Conservation (phyloP, 2,888 invertebrate genomes). For the Carcina quercana region DNA sequence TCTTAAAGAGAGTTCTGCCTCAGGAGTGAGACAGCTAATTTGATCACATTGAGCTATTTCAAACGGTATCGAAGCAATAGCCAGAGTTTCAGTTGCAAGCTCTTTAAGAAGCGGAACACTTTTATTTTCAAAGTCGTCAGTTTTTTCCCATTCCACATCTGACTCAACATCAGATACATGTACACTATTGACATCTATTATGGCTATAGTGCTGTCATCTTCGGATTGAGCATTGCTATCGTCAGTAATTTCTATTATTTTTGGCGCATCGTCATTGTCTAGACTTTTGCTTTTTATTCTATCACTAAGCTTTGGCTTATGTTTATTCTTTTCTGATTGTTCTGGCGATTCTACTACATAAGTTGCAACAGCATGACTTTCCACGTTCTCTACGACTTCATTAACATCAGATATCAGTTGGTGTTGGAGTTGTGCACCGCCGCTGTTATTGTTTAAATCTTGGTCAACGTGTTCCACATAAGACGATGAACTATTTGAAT, state of each 20-base stretch:
- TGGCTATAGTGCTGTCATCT: conserved; percentile 34
- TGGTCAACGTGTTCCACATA: conserved; percentile 17
- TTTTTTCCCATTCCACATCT: conserved; percentile 75
- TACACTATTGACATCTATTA: conserved; percentile 63
- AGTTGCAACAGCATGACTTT: conserved; percentile 13
- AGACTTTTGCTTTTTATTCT: conserved; percentile 63
- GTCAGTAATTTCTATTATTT: conserved; percentile 58
- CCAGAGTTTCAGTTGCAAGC: conserved; percentile 45
- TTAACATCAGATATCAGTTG: conserved; percentile 3
- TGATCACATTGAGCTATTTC: conserved; percentile 54
- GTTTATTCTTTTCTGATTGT: conserved; percentile 37
- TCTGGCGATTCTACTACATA: conserved; percentile 66
- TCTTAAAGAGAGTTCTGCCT: conserved; percentile 72
- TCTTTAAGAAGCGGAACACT: conserved; percentile 27
- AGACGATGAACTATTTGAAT: conserved; percentile 12
- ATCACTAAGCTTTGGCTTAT: conserved; percentile 44
- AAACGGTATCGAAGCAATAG: conserved; percentile 54
- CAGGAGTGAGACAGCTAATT: conserved; percentile 62
- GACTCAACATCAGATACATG: conserved; percentile 77
- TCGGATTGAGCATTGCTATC: conserved; percentile 28
- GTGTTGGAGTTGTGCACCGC: conserved; percentile 12
- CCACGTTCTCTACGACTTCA: conserved; percentile 6
- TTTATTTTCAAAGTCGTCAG: conserved; percentile 47
- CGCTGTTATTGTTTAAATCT: conserved; percentile 40
- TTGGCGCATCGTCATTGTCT: conserved; percentile 59